These are phyloP conservation scores for Oreotragus oreotragus DNA, from an alignment of 2,113 vertebrate species.

Conservation along the genomic window DNA sequence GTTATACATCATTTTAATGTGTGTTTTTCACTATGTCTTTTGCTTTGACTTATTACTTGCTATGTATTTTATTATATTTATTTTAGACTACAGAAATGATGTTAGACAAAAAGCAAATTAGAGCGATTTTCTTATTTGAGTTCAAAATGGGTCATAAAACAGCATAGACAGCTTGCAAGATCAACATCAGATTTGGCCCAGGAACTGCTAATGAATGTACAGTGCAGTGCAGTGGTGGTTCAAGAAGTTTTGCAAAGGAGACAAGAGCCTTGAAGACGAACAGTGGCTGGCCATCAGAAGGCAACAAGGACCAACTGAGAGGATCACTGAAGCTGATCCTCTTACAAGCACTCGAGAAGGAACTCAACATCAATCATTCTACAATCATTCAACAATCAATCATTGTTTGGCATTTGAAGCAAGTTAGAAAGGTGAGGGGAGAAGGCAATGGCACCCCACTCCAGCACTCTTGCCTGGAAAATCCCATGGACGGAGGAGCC, in stretches of 20 bases:
- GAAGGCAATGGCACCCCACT: no score
- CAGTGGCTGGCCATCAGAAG: neutral
- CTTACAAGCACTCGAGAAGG: neutral
- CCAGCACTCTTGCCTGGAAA: no score
- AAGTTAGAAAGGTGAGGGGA: neutral
- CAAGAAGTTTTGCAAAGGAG: neutral
- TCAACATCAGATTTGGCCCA: neutral
- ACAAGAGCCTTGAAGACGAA: neutral
- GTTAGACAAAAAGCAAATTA: neutral
- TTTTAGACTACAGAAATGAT: neutral
- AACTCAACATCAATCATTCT: neutral
- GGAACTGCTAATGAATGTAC: neutral
- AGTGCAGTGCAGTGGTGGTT: neutral
- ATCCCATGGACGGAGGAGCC: no score
- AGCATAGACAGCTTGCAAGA: neutral
- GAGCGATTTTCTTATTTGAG: neutral
- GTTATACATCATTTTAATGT: neutral
- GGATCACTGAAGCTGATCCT: neutral
- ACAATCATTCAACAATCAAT: no score
- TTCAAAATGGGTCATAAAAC: neutral
- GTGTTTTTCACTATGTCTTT: neutral
- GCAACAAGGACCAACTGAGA: neutral
- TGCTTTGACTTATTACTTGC: neutral
- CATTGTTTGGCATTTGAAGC: neutral
- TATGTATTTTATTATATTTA: neutral